phyloP scores from a whole-genome alignment of 2,113 vertebrate genomes.

The Ceyx cyanopectus region DNA sequence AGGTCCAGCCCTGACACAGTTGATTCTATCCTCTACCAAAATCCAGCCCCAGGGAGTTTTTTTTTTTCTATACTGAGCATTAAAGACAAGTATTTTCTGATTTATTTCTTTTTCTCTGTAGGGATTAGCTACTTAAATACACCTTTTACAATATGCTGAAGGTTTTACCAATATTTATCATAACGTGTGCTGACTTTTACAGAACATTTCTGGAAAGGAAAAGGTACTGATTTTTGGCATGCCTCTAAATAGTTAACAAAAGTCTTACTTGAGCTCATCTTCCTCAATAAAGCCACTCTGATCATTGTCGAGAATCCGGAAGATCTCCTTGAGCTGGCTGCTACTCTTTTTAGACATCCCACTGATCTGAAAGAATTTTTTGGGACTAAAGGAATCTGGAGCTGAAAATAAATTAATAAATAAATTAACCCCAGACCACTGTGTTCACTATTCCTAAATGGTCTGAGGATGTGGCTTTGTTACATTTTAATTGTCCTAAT shows the following conservation, averaged over 20 bases:
- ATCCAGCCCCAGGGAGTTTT: neutral
- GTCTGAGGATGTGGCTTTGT: conserved; percentile 3
- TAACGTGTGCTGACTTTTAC: neutral
- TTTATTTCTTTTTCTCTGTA: neutral
- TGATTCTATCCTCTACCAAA: neutral
- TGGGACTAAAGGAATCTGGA: conserved; percentile 91
- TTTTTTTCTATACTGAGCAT: neutral
- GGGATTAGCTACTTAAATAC: neutral
- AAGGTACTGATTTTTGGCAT: neutral
- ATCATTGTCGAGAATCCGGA: conserved; percentile 90
- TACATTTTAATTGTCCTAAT: neutral
- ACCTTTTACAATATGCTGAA: neutral
- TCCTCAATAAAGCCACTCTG: conserved; percentile 95
- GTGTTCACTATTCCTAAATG: neutral
- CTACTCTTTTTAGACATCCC: conserved; percentile 92
- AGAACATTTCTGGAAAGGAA: neutral
- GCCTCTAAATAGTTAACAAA: neutral
- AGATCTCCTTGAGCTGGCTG: conserved; percentile 90
- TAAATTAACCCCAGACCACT: conserved; percentile 49
- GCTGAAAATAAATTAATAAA: conserved; percentile 78
- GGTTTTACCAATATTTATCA: neutral
- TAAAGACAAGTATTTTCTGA: neutral
- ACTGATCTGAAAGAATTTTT: conserved; percentile 95
- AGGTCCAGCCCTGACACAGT: neutral
- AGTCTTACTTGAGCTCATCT: conserved; percentile 90